Conservation (phyloP, 2,888 invertebrate species). For the Helicoverpa assulta region DNA sequence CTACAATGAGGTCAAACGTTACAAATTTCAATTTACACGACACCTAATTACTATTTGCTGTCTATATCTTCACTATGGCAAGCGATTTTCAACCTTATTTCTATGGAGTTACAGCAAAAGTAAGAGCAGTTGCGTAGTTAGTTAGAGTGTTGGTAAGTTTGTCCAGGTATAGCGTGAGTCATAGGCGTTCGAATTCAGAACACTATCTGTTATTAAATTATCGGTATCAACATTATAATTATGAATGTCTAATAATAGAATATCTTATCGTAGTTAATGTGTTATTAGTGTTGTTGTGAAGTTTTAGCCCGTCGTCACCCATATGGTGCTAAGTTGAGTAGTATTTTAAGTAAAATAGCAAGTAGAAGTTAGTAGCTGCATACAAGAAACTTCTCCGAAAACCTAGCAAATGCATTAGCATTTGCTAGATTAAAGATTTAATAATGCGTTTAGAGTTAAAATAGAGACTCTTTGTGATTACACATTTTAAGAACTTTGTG, state of each 20-base stretch:
- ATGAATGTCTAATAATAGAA: constrained; percentile 30
- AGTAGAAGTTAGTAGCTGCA: no score
- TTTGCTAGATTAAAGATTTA: no score
- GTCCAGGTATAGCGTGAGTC: constrained; percentile 70
- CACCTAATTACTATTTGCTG: constrained; percentile 49
- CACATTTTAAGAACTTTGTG: no score
- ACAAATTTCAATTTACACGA: constrained; percentile 79
- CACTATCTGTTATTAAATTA: constrained; percentile 56
- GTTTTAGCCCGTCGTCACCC: no score
- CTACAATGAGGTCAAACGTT: constrained; percentile 79
- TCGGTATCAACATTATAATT: constrained; percentile 32
- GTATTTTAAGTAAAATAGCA: no score
- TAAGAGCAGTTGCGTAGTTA: constrained; percentile 17
- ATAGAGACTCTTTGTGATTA: no score
- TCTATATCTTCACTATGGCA: constrained; percentile 23
- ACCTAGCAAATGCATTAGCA: no score
- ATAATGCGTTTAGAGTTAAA: no score
- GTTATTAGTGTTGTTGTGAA: background rate
- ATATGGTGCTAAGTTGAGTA: no score
- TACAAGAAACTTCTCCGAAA: no score
- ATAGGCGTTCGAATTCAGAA: constrained; percentile 64
- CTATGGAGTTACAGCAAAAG: background rate
- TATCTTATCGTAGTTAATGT: constrained; percentile 8
- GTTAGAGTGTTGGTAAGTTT: constrained; percentile 28
- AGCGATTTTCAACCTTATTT: constrained; percentile 44